phyloP scores from a whole-genome alignment of 2,113 vertebrate genomes.

The Aspiorhynchus laticeps region DNA sequence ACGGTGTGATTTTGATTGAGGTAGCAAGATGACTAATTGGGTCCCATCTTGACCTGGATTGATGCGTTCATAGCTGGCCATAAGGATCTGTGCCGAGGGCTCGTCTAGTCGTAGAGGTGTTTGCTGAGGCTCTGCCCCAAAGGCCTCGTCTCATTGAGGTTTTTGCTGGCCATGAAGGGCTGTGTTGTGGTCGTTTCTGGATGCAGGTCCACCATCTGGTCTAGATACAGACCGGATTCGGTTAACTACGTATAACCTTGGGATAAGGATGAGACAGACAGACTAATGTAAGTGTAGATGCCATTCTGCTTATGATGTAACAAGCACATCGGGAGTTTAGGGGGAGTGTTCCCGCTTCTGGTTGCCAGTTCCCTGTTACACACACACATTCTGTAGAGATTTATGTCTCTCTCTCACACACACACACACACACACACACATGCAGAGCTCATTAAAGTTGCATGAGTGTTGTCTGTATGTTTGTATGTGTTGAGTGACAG shows the following conservation, averaged over 20 bases:
- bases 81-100: too few species aligned
- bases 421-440: neutral
- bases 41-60: too few species aligned
- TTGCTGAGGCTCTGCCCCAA: too few species aligned
- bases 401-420: neutral
- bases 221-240: neutral
- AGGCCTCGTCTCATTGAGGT: too few species aligned
- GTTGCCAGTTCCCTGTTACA: neutral
- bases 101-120: too few species aligned
- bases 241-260: neutral
- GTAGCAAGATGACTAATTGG: too few species aligned
- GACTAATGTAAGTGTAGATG: neutral
- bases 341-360: neutral
- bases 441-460: neutral
- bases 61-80: too few species aligned
- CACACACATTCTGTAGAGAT: neutral
- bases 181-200: neutral
- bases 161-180: too few species aligned
- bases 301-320: neutral
- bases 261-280: neutral
- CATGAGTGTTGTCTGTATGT: conserved; percentile 8
- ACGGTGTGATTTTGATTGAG: too few species aligned
- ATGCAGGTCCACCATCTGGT: neutral
- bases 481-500: conserved; percentile 11
- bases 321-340: neutral